phyloP scores from a whole-genome alignment of 92 coral and sea anemone species.

The Scolanthus callimorphus region DNA sequence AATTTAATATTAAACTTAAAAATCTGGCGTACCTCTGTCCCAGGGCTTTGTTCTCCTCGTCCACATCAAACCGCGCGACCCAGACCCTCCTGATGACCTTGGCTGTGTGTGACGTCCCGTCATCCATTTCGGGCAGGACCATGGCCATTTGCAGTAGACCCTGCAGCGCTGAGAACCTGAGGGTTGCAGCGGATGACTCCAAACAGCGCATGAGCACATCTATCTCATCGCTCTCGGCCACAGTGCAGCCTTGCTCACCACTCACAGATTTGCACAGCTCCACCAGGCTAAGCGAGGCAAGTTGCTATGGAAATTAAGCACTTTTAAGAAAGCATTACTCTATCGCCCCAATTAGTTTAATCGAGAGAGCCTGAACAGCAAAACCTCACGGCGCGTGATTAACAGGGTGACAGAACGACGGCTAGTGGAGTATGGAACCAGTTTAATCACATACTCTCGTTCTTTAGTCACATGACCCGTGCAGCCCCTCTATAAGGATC shows the following conservation, averaged over 20 bases:
- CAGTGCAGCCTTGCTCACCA: slow-evolving; percentile 82
- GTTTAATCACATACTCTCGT: too few species aligned
- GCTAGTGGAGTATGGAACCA: too few species aligned
- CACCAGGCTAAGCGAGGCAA: slow-evolving; percentile 78
- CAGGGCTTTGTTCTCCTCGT: slow-evolving; percentile 79
- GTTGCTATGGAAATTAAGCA: slow-evolving; percentile 73
- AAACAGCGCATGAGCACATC: slow-evolving; percentile 61
- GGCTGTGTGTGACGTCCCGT: slow-evolving; percentile 55
- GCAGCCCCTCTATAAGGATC: too few species aligned
- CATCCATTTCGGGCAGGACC: slow-evolving; percentile 60
- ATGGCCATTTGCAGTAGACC: slow-evolving; percentile 58
- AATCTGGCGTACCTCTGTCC: slow-evolving; percentile 84
- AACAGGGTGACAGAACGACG: too few species aligned
- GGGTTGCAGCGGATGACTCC: slow-evolving; percentile 76
- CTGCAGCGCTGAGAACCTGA: slow-evolving; percentile 77
- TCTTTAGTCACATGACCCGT: too few species aligned
- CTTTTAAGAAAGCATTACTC: too few species aligned
- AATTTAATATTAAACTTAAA: too few species aligned
- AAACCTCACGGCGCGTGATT: too few species aligned
- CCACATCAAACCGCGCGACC: slow-evolving; percentile 85
- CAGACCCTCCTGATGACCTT: slow-evolving; percentile 64
- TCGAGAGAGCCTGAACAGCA: too few species aligned
- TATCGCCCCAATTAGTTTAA: too few species aligned
- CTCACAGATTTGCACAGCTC: slow-evolving; percentile 87
- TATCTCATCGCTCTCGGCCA: slow-evolving; percentile 74